phyloP scores from a whole-genome alignment of 1,140 invertebrate genomes.

The Xylocopa sonorina region DNA sequence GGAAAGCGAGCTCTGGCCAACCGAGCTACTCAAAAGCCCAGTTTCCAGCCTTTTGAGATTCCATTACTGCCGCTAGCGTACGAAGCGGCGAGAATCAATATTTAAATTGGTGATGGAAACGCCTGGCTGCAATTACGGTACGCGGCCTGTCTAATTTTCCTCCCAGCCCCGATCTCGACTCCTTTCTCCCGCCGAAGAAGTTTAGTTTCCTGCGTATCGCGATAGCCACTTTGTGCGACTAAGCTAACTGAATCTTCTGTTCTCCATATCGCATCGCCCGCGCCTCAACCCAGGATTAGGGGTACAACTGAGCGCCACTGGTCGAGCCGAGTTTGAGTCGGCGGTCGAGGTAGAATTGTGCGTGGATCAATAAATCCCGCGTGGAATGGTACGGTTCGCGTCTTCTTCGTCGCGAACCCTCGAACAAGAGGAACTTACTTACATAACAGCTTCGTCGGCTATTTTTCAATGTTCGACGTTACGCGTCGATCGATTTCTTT shows the following conservation, averaged over 20 bases:
- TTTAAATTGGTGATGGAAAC: slow-evolving; percentile 74
- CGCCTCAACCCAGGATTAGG: no score
- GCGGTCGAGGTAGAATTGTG: slow-evolving; percentile 68
- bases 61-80: slow-evolving; percentile 66
- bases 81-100: slow-evolving; percentile 69
- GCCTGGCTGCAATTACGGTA: slow-evolving; percentile 51
- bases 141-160: slow-evolving; percentile 16
- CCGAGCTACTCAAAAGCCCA: slow-evolving; percentile 40
- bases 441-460: slow-evolving; percentile 22
- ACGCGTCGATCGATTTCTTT: not conserved
- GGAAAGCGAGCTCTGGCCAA: slow-evolving; percentile 1
- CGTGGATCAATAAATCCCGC: slow-evolving; percentile 82
- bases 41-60: slow-evolving; percentile 60
- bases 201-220: no score
- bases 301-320: slow-evolving; percentile 74
- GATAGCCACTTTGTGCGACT: no score
- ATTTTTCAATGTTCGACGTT: slow-evolving; percentile 31
- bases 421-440: slow-evolving; percentile 74
- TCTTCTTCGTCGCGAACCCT: slow-evolving; percentile 70
- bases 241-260: no score
- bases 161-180: not conserved
- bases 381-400: slow-evolving; percentile 75
- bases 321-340: slow-evolving; percentile 53
- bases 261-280: no score
- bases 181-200: no score